phyloP scores from a whole-genome alignment of 2,113 vertebrate species.

The Butorides virescens region DNA sequence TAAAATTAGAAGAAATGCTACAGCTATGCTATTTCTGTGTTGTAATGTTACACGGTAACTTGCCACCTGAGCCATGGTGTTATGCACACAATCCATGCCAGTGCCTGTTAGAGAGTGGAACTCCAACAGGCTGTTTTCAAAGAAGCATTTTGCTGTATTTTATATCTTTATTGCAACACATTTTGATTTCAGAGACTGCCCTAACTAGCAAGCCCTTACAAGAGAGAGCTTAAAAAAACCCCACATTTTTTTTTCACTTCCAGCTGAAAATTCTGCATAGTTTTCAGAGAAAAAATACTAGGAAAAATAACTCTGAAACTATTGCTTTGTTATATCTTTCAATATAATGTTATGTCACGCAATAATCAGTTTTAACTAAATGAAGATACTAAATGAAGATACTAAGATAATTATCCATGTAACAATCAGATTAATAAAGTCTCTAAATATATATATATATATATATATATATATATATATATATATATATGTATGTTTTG shows the following conservation, averaged over 20 bases:
- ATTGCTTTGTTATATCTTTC: background rate
- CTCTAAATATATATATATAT: background rate
- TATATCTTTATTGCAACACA: background rate
- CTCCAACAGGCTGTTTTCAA: background rate
- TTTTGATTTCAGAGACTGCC: background rate
- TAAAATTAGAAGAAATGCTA: background rate
- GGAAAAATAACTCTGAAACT: background rate
- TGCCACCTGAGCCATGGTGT: background rate
- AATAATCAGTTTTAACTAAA: background rate
- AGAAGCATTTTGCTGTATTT: background rate
- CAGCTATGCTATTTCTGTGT: background rate
- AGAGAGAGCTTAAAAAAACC: accelerated
- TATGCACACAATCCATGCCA: background rate
- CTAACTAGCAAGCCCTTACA: background rate
- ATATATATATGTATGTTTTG: background rate
- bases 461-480: background rate
- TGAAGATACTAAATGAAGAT: background rate
- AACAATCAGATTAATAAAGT: background rate
- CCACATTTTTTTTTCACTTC: background rate
- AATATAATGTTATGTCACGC: background rate
- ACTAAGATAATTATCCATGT: background rate
- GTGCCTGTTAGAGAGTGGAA: background rate
- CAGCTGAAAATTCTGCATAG: background rate
- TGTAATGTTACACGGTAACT: background rate
- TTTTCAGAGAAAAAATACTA: background rate